Percentiles rank a stretch among this genome's conserved stretches.
Conservation (phyloP, 2,888 invertebrate genomes). For the Panzeria rudis region DNA sequence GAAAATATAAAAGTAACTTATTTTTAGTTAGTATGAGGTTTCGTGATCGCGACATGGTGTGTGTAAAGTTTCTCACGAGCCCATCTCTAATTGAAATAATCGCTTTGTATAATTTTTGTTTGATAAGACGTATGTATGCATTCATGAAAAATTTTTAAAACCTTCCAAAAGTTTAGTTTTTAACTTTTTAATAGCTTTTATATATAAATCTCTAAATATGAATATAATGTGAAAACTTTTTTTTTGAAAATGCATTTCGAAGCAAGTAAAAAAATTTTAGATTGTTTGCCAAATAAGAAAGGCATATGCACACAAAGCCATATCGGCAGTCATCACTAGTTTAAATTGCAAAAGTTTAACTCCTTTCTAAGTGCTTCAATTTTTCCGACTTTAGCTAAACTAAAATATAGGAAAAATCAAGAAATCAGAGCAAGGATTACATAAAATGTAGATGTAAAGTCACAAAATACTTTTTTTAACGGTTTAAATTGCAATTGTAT, state of each 20-base stretch:
- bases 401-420: neutral
- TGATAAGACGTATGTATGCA: neutral
- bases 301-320: neutral
- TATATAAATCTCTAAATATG: neutral
- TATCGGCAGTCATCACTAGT: slow-evolving; percentile 7
- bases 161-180: neutral
- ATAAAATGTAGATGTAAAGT: neutral
- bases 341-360: slow-evolving; percentile 47
- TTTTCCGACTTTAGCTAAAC: neutral
- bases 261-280: neutral
- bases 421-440: neutral
- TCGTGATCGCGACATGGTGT: neutral
- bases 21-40: too few relatives aligned
- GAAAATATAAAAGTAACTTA: too few relatives aligned
- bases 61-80: neutral
- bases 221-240: neutral
- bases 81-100: neutral
- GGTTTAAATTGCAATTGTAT: neutral
- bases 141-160: neutral
- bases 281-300: neutral
- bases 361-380: slow-evolving; percentile 21
- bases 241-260: neutral
- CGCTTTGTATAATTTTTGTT: neutral
- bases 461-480: neutral
- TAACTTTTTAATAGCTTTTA: neutral